phyloP scores from a whole-genome alignment of 2,113 vertebrate species.

The Pluvianellus socialis region DNA sequence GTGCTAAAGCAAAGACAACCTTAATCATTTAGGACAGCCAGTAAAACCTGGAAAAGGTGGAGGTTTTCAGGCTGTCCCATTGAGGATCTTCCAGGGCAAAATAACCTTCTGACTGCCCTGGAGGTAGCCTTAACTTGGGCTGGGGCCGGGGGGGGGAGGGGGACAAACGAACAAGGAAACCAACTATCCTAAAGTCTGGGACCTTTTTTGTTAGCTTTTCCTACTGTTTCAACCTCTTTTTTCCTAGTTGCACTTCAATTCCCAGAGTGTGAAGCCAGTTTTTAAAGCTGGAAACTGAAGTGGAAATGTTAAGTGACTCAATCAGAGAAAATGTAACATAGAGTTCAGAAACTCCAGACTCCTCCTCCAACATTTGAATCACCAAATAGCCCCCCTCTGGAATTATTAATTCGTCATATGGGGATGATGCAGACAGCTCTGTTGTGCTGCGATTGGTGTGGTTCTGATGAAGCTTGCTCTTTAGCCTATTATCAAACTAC shows the following conservation, averaged over 20 bases:
- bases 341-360: not conserved
- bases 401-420: not conserved
- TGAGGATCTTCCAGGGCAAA: not conserved
- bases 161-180: not conserved
- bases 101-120: not conserved
- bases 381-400: not conserved
- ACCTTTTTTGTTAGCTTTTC: not conserved
- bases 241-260: not conserved
- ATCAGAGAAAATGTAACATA: not conserved
- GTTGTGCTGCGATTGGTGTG: not conserved
- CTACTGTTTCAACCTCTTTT: not conserved
- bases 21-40: not conserved
- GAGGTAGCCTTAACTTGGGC: not conserved
- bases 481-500: not conserved
- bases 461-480: not conserved
- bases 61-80: not conserved
- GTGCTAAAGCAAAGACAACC: not conserved
- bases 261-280: not conserved
- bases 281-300: not conserved
- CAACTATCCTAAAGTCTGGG: not conserved
- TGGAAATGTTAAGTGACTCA: slow-evolving; percentile 2
- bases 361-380: not conserved
- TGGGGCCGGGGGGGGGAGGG: too few relatives aligned
- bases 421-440: not conserved
- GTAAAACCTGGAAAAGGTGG: not conserved